Conservation (phyloP, 2,888 invertebrate species). For the Dryococelus australis region DNA sequence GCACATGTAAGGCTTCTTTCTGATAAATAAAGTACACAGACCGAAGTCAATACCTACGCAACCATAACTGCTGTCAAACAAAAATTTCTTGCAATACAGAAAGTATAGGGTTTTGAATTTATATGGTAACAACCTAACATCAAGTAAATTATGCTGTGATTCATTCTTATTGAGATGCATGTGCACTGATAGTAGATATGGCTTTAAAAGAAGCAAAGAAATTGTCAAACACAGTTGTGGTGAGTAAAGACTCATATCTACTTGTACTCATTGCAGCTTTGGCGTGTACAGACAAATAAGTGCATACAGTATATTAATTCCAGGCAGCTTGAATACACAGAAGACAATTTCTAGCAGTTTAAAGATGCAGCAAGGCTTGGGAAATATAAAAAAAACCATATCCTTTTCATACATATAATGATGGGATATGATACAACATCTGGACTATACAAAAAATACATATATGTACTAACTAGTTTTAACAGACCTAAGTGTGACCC, state of each 20-base stretch:
- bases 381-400: background rate
- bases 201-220: conserved; percentile 21
- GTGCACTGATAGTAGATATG: background rate
- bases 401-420: background rate
- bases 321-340: conserved; percentile 7
- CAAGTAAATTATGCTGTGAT: conserved; percentile 16
- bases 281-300: background rate
- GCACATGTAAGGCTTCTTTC: background rate
- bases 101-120: background rate
- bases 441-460: background rate
- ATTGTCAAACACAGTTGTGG: background rate
- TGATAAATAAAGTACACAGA: conserved; percentile 17
- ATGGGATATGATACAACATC: conserved; percentile 11
- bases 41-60: background rate
- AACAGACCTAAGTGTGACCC: background rate
- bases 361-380: background rate
- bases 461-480: conserved; percentile 19
- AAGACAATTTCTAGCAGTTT: background rate
- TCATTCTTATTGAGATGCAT: background rate
- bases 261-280: conserved; percentile 13
- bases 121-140: background rate
- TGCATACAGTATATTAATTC: background rate
- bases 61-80: conserved; percentile 12
- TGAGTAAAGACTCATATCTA: conserved; percentile 6
- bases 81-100: background rate